phyloP scores from a whole-genome alignment of 1,140 invertebrate species.

The Aphidius gifuensis region DNA sequence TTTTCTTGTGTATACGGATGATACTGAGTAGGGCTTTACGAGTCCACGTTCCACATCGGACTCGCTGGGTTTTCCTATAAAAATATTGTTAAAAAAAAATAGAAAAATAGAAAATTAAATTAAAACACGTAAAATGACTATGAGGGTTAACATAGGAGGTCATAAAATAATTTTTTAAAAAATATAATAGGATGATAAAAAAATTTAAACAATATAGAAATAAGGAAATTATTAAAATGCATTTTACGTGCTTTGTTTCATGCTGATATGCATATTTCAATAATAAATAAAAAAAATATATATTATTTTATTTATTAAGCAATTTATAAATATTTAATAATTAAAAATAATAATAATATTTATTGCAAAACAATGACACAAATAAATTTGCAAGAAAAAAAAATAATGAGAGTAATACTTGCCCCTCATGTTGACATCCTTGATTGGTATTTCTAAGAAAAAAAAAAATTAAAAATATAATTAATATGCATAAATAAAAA shows the following conservation, averaged over 20 bases:
- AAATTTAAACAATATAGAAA: too few relatives aligned
- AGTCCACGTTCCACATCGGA: conserved; percentile 33
- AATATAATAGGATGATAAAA: not conserved
- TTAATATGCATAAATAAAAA: conserved; percentile 3
- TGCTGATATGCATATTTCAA: too few relatives aligned
- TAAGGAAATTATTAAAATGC: too few relatives aligned
- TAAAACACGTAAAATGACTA: not conserved
- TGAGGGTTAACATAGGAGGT: too few relatives aligned
- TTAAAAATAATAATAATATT: too few relatives aligned
- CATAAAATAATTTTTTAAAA: not conserved
- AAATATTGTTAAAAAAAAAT: conserved; percentile 3
- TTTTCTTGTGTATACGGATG: conserved; percentile 34
- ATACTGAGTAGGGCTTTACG: conserved; percentile 32
- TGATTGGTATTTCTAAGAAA: conserved; percentile 35
- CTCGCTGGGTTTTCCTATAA: conserved; percentile 27
- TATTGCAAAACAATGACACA: too few relatives aligned
- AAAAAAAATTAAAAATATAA: conserved; percentile 26
- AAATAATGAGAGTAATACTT: conserved; percentile 22
- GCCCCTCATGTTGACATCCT: conserved; percentile 49
- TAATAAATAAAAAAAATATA: too few relatives aligned
- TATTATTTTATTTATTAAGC: too few relatives aligned
- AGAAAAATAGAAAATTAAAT: conserved; percentile 4
- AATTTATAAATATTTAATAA: too few relatives aligned
- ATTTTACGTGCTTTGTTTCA: too few relatives aligned
- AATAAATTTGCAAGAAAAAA: too few relatives aligned